phyloP scores from a whole-genome alignment of 1,140 invertebrate species.

The Drosophila teissieri region DNA sequence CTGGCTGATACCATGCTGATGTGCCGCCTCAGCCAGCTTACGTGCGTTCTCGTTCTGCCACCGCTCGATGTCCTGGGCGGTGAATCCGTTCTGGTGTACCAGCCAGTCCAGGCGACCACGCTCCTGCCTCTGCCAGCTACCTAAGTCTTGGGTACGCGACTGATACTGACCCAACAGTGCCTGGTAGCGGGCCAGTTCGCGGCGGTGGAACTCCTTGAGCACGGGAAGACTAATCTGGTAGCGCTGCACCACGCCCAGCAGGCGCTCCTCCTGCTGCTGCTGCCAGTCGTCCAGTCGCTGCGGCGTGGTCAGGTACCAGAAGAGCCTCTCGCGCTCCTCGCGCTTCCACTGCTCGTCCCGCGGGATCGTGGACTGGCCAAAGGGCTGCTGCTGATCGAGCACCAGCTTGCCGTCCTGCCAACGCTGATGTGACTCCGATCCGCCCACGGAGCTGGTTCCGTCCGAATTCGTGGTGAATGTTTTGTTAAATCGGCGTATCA shows the following conservation, averaged over 20 bases:
- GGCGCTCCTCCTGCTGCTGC: slow-evolving; percentile 76
- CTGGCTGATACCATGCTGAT: slow-evolving; percentile 51
- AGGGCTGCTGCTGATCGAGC: slow-evolving; percentile 62
- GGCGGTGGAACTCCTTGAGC: slow-evolving; percentile 73
- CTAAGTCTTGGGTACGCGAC: slow-evolving; percentile 52
- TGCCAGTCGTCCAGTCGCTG: slow-evolving; percentile 75
- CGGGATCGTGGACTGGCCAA: slow-evolving; percentile 55
- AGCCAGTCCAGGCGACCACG: slow-evolving; percentile 76
- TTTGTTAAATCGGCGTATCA: slow-evolving; percentile 60
- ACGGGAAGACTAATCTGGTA: slow-evolving; percentile 60
- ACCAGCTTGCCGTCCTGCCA: slow-evolving; percentile 76
- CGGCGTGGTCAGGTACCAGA: slow-evolving; percentile 69
- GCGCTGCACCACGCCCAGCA: slow-evolving; percentile 63
- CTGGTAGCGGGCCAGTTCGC: slow-evolving; percentile 68
- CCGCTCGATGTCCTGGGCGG: slow-evolving; percentile 66
- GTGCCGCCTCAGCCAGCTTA: slow-evolving; percentile 55
- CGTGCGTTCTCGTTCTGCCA: slow-evolving; percentile 73
- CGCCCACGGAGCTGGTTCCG: slow-evolving; percentile 65
- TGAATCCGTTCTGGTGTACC: slow-evolving; percentile 74
- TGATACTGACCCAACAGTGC: slow-evolving; percentile 66
- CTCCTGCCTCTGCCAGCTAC: slow-evolving; percentile 68
- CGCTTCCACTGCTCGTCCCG: slow-evolving; percentile 78
- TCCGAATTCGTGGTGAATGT: slow-evolving; percentile 64
- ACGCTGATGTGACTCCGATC: slow-evolving; percentile 62
- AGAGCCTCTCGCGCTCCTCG: slow-evolving; percentile 78